Conservation (phyloP, 2,888 invertebrate genomes). For the Balanococcus diminutus region DNA sequence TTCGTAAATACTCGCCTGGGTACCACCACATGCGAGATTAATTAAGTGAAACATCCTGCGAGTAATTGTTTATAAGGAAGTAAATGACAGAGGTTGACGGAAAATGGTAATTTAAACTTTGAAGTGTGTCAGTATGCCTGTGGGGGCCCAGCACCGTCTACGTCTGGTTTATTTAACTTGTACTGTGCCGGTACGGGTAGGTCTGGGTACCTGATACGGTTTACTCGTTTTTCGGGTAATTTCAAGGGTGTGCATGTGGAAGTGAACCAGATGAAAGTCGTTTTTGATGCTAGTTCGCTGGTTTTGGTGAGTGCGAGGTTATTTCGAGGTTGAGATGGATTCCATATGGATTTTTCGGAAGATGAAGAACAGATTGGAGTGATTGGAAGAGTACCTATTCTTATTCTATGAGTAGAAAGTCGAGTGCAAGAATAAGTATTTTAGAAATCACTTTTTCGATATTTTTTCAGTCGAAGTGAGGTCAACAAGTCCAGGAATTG, state of each 20-base stretch:
- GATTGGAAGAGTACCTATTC: no score
- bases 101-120: slow-evolving; percentile 38
- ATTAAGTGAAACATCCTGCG: slow-evolving; percentile 18
- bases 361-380: no score
- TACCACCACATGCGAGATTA: slow-evolving; percentile 12
- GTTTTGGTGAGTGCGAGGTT: background rate
- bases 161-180: slow-evolving; percentile 1
- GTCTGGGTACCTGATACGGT: slow-evolving; percentile 5
- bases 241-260: background rate
- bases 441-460: no score
- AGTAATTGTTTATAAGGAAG: slow-evolving; percentile 32
- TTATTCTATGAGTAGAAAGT: no score
- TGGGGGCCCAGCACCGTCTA: background rate
- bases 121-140: background rate
- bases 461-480: no score
- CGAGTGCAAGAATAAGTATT: no score
- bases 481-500: no score
- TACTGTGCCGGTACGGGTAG: background rate
- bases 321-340: background rate
- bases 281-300: background rate
- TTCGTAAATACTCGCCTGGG: background rate
- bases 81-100: slow-evolving; percentile 30
- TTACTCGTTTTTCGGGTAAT: background rate
- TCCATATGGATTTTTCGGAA: background rate
- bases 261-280: slow-evolving; percentile 11